Evolutionary conservation across 2,888 invertebrate genomes (phyloP), one percentile per base, ranked within the genome.

Genomic region (Seira ritae): DNA sequence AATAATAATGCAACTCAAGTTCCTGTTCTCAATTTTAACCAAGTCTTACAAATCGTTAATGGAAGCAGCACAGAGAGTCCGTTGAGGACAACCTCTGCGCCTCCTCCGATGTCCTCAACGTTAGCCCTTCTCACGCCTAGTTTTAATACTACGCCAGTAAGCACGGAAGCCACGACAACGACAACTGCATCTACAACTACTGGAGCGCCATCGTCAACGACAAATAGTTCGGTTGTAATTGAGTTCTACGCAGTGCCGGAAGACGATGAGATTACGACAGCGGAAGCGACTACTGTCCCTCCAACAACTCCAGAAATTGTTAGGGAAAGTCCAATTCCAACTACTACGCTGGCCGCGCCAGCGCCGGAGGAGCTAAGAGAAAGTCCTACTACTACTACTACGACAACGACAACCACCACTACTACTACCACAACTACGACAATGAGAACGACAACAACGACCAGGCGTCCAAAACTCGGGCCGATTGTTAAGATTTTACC

Each of bases 401-500:
- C 78, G 50, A 65, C 50, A 42, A 50, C 70, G 6, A 31, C 72
- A 22, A 71, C 71, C 8, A 50, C 71, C 20, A 17, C 71, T 20
- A 80, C 66, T 46, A 80, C 70, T 19, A 82, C 77, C 4, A 79
- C 79, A 8, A 79, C 66, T 1, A 22, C 77, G 1, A 23, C 76
- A 1, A 68, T 69, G 23, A 66, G 65, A 10, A 24, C 74, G 2
- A 37, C 42, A 42, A 77, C 62, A 10, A n/a, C 72, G 1, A 24
- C 77, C 0, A 72, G 72, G 22, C 72, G 67, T 6, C 22, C 76
- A 3, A 42, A 17, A 22, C 75, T 84, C 20, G 86, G 89, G 20
- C 87, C 86, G 0, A 62, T 80, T 0, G 85, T 89, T 10, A 76
- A 73, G 3, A 68, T 85, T 10, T 17, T 72, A 8, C 84, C 73